A percentile compares a stretch with the other conserved stretches of the same genome.
phyloP scores from a whole-genome alignment of 2,888 invertebrate species.

The Drosophila antonietae region DNA sequence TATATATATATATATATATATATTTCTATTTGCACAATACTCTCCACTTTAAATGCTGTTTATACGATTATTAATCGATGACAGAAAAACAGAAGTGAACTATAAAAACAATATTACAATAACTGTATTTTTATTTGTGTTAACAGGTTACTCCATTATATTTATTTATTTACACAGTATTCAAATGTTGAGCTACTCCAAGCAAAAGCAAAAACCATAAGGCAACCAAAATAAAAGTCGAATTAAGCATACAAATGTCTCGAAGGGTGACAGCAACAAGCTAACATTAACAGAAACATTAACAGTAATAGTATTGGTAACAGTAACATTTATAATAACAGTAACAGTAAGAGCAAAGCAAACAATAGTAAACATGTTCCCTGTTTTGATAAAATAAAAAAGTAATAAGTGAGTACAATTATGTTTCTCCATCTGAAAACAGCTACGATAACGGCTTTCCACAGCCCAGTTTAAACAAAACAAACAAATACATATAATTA shows the following conservation, averaged over 20 bases:
- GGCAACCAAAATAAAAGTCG: slow-evolving; percentile 18
- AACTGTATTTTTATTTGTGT: slow-evolving; percentile 27
- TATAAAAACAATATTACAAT: slow-evolving; percentile 9
- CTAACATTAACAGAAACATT: slow-evolving; percentile 19
- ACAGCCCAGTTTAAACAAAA: slow-evolving; percentile 42
- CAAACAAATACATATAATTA: slow-evolving; percentile 53
- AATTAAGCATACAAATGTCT: slow-evolving; percentile 29
- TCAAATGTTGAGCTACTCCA: slow-evolving; percentile 42
- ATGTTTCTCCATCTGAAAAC: slow-evolving; percentile 20
- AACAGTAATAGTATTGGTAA: slow-evolving; percentile 15
- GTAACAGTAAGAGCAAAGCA: slow-evolving; percentile 18
- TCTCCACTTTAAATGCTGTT: slow-evolving; percentile 46
- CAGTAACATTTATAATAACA: slow-evolving; percentile 9
- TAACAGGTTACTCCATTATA: slow-evolving; percentile 11
- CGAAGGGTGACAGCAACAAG: slow-evolving; percentile 17
- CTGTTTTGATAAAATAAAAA: slow-evolving; percentile 10
- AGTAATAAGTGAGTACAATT: slow-evolving; percentile 25
- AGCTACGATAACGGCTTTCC: slow-evolving; percentile 24
- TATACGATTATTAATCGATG: slow-evolving; percentile 35
- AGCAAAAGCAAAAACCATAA: slow-evolving; percentile 26
- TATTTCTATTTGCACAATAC: slow-evolving; percentile 28
- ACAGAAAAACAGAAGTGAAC: slow-evolving; percentile 2
- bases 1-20: not conserved
- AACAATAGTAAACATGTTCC: slow-evolving; percentile 30
- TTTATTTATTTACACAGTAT: slow-evolving; percentile 13